Base-by-base conservation (phyloP, 2,797 vertebrate genomes). In the Triplophysa bombifrons region DNA sequence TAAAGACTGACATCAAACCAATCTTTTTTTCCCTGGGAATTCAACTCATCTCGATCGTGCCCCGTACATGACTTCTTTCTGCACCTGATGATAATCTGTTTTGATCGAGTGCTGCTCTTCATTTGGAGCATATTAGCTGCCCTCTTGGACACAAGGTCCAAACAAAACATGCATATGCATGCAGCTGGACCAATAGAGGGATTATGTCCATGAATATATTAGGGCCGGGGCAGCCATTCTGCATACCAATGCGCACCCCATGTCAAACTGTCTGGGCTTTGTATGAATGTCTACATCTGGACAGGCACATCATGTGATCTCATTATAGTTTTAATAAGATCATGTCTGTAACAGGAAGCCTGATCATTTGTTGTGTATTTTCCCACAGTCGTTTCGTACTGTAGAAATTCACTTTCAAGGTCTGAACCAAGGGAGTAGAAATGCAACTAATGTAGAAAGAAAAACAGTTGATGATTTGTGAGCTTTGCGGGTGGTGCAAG, bases 81-180 rank as follows among this genome's bases (percentile, higher is more conserved):
- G 69, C 68, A 74, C 76, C 72, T 72, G 83, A 78, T 81, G 74
- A 74, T 67, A 69, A 74, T 79, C 74, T 83, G 64, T 34, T 61
- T 38, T 82, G 86, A 75, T 83, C 77, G 83, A 86, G 85, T 87
- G 89, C 83, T 63, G 77, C 82, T 88, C 78, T 88, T 87, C 83
- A 85, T 64, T 68, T 20, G 53, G 84, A 87, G 74, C 69, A 83
- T 86, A 83, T 86, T 72, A 82, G 64, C 81, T 78, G n/a, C 71
- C 68, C 79, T 73, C 48, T 25, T 25, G 78, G 65, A 74, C 61
- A 80, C 64, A 75, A 34, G 74, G 73, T 83, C 64, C 72, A 77
- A 73, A 80, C 76, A 76, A 75, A 66, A 72, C 77, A 82, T 84
- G 83, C 77, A 84, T 82, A 84, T 82, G 83, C 78, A 82, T 82